Percentiles rank a stretch among this genome's conserved stretches.
These are phyloP conservation scores for Cirrhinus molitorella DNA, from an alignment of 2,797 vertebrate genomes.

Conservation along the genomic window DNA sequence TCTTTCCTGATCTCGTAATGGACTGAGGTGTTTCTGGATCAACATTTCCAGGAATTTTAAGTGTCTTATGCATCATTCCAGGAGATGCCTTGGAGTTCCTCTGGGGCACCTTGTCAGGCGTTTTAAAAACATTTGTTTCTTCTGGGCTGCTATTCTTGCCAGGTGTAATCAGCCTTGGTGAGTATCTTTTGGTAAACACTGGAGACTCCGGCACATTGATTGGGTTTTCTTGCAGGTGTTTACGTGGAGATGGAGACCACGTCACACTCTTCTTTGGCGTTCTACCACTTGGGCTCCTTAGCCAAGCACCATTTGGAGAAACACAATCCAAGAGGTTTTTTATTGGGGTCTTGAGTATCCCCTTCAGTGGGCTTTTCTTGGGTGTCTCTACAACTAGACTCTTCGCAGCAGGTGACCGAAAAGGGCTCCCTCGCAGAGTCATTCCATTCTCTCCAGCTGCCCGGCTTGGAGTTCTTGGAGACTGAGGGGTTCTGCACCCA, in stretches of 20 bases:
- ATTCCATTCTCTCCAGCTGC: slow-evolving; percentile 53
- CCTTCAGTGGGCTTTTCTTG: slow-evolving; percentile 73
- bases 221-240: slow-evolving; percentile 45
- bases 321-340: slow-evolving; percentile 61
- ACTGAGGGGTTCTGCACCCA: slow-evolving; percentile 61
- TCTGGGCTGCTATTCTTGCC: slow-evolving; percentile 55
- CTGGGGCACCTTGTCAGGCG: slow-evolving; percentile 67
- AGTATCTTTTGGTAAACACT: slow-evolving; percentile 51
- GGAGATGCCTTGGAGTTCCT: slow-evolving; percentile 40
- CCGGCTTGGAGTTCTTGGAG: slow-evolving; percentile 59
- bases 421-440: slow-evolving; percentile 69
- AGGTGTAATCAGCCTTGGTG: slow-evolving; percentile 65
- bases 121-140: slow-evolving; percentile 66
- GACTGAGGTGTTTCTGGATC: slow-evolving; percentile 21
- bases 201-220: slow-evolving; percentile 77
- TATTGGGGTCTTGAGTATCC: slow-evolving; percentile 78
- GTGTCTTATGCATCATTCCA: slow-evolving; percentile 14
- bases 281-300: slow-evolving; percentile 64
- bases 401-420: slow-evolving; percentile 66
- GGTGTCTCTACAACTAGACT: slow-evolving; percentile 63
- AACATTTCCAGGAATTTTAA: slow-evolving; percentile 35
- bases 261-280: slow-evolving; percentile 76
- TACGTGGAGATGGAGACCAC: slow-evolving; percentile 79
- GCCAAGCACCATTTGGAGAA: slow-evolving; percentile 44
- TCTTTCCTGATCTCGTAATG: slow-evolving; percentile 55